phyloP scores from a whole-genome alignment of 2,888 invertebrate species.

The Cataglyphis rosenhaueri region DNA sequence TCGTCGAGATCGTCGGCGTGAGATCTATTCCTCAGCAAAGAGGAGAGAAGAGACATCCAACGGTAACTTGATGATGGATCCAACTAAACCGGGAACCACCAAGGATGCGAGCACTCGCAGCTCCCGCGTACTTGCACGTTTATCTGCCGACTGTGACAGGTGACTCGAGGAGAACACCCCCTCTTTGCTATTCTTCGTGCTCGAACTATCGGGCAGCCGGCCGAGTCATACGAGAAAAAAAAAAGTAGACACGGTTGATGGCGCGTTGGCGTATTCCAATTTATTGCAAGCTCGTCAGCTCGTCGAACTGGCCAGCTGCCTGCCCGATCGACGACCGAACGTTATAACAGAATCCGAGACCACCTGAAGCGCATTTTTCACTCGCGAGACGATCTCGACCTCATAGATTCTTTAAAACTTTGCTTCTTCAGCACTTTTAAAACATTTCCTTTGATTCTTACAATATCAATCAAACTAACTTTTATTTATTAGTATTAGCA shows the following conservation, averaged over 20 bases:
- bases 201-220: constrained; percentile 11
- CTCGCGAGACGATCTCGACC: constrained; percentile 16
- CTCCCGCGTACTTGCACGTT: constrained; percentile 56
- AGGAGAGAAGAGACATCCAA: constrained; percentile 52
- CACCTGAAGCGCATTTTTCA: constrained; percentile 71
- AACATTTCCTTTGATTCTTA: background rate
- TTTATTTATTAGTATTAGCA: background rate
- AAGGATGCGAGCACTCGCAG: constrained; percentile 61
- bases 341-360: constrained; percentile 64
- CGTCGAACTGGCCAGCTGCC: constrained; percentile 57
- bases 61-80: constrained; percentile 40
- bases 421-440: background rate
- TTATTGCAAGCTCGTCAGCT: constrained; percentile 74
- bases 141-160: constrained; percentile 70
- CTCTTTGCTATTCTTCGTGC: constrained; percentile 60
- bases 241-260: constrained; percentile 53
- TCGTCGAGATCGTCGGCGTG: constrained; percentile 58
- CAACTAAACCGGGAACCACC: constrained; percentile 69
- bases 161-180: constrained; percentile 71
- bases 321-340: constrained; percentile 58
- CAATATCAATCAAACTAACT: constrained; percentile 46
- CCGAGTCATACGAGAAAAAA: constrained; percentile 41
- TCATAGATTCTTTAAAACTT: background rate
- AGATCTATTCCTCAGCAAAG: constrained; percentile 52
- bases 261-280: constrained; percentile 76